Percentiles rank a stretch among this genome's conserved stretches.
These are phyloP conservation scores for Diachrysia chrysitis DNA, from an alignment of 2,888 invertebrate species.

Conservation along the genomic window DNA sequence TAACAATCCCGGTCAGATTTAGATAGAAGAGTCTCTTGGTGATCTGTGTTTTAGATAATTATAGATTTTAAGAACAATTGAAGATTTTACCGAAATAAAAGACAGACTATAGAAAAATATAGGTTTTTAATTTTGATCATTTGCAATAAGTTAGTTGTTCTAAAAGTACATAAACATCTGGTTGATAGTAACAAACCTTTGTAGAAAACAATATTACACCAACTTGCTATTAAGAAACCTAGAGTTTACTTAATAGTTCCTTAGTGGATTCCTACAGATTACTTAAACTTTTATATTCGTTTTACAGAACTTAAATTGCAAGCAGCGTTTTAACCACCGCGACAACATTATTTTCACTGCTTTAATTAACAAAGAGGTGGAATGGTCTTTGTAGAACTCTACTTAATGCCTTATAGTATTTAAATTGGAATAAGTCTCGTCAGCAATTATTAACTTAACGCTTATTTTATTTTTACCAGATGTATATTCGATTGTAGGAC, in stretches of 20 bases:
- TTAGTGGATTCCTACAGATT: slow-evolving; percentile 22
- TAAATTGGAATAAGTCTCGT: neutral
- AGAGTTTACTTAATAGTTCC: slow-evolving; percentile 17
- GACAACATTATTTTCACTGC: slow-evolving; percentile 40
- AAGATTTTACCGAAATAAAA: no score
- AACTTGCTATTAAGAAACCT: neutral
- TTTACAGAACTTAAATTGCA: slow-evolving; percentile 42
- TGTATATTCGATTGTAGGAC: no score
- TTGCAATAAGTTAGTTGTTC: no score
- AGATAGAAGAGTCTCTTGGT: no score
- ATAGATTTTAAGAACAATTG: no score
- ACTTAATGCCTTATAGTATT: slow-evolving; percentile 11
- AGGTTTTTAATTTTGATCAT: no score
- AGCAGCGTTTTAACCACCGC: slow-evolving; percentile 11
- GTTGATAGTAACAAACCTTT: neutral
- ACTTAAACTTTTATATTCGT: slow-evolving; percentile 36
- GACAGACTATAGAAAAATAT: no score
- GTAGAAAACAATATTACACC: neutral
- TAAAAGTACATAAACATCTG: no score
- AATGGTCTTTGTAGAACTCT: slow-evolving; percentile 20
- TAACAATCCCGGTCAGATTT: no score
- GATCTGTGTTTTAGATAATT: no score
- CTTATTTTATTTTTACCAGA: no score
- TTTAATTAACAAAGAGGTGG: slow-evolving; percentile 26
- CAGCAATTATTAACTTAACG: no score